phyloP scores from a whole-genome alignment of 2,797 vertebrate genomes.

The Chromis chromis region DNA sequence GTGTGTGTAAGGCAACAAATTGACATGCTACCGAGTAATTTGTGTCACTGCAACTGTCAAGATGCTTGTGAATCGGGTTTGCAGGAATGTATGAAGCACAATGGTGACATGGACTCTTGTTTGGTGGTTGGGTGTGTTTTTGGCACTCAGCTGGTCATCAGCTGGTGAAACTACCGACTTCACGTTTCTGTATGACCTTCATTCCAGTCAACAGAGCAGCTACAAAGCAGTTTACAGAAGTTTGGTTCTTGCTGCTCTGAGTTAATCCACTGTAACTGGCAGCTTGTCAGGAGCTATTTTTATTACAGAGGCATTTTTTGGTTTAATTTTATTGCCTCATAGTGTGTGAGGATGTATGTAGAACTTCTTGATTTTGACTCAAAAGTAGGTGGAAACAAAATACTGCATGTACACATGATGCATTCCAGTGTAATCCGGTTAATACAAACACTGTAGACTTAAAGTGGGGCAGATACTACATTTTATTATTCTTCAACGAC shows the following conservation, averaged over 20 bases:
- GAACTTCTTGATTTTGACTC: not conserved
- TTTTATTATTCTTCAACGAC: not conserved
- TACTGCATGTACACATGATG: too few species aligned
- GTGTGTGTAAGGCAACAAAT: not conserved
- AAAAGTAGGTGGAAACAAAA: too few species aligned
- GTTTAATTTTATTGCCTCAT: slow-evolving; percentile 23
- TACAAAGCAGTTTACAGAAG: slow-evolving; percentile 2
- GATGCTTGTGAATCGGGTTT: not conserved
- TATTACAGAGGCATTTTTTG: slow-evolving; percentile 10
- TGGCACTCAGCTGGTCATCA: slow-evolving; percentile 4
- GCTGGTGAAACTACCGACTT: slow-evolving; percentile 14
- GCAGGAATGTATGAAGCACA: too few species aligned
- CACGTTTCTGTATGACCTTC: slow-evolving; percentile 3
- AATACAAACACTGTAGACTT: not conserved
- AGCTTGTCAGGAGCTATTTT: slow-evolving; percentile 21
- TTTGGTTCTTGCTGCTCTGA: slow-evolving; percentile 12
- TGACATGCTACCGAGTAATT: not conserved
- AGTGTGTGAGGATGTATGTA: not conserved
- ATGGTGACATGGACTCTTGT: not conserved
- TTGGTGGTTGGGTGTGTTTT: not conserved
- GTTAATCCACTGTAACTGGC: slow-evolving; percentile 15
- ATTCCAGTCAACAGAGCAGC: slow-evolving; percentile 23
- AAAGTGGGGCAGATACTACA: not conserved
- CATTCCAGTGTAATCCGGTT: too few species aligned
- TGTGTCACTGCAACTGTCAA: not conserved